Conservation (phyloP, 2,113 vertebrate species). For the Gracilinanus agilis region DNA sequence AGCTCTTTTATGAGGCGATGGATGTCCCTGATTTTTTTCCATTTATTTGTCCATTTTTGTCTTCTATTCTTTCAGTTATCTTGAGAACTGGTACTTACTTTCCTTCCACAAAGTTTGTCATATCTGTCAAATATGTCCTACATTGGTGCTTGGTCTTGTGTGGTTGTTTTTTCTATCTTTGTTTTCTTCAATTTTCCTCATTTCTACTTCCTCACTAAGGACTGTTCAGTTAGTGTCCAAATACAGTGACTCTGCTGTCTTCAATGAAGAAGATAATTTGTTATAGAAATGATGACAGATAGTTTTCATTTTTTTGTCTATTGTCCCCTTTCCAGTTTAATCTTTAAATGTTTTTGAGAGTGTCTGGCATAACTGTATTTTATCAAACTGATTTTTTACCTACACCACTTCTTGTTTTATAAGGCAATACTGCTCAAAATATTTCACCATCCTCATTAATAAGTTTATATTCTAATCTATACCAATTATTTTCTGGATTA, state of each 20-base stretch:
- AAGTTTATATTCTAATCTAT: neutral
- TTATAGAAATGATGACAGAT: neutral
- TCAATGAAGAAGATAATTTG: neutral
- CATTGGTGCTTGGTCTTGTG: neutral
- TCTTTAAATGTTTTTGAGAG: neutral
- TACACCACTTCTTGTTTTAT: neutral
- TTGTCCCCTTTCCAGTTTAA: neutral
- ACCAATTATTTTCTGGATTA: neutral
- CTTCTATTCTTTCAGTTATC: neutral
- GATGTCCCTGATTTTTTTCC: neutral
- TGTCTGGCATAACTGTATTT: neutral
- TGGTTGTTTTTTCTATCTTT: neutral
- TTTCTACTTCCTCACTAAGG: neutral
- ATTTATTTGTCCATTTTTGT: neutral
- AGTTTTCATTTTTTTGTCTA: neutral
- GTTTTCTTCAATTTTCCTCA: neutral
- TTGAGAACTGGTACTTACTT: neutral
- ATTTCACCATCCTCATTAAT: neutral
- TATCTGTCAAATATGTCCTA: neutral
- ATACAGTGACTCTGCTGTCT: neutral
- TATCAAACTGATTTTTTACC: neutral
- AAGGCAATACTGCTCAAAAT: neutral
- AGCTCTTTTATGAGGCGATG: neutral
- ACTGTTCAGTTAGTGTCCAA: neutral
- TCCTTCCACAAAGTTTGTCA: neutral